A percentile compares a stretch with the other conserved stretches of the same genome.
Conservation (phyloP, 2,888 invertebrate genomes). For the Dinocampus coccinellae region DNA sequence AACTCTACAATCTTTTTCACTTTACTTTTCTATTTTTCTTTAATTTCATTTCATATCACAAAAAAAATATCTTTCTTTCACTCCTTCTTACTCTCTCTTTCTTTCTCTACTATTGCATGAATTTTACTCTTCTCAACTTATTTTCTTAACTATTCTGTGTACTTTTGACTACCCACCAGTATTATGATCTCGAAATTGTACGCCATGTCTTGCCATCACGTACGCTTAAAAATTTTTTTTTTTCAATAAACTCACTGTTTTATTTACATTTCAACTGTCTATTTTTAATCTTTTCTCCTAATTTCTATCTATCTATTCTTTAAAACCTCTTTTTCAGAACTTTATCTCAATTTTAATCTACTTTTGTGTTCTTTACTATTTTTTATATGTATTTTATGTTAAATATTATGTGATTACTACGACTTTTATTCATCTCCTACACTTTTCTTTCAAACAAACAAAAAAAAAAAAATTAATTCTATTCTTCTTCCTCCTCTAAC, state of each 20-base stretch:
- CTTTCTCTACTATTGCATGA: constrained; percentile 3
- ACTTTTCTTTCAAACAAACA: constrained; percentile 38
- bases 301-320: constrained; percentile 20
- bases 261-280: no score
- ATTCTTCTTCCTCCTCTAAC: neutral
- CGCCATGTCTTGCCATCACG: constrained; percentile 48
- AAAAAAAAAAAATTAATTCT: no score
- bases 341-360: constrained; percentile 9
- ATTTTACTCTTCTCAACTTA: neutral
- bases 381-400: neutral
- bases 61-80: constrained; percentile 12
- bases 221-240: constrained; percentile 32
- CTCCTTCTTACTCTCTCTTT: constrained; percentile 10
- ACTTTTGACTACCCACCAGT: constrained; percentile 50
- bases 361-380: neutral
- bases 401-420: constrained; percentile 8
- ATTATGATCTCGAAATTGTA: constrained; percentile 53
- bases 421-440: neutral
- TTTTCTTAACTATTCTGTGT: constrained; percentile 5
- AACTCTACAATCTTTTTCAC: constrained; percentile 1
- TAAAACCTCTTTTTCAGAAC: no score
- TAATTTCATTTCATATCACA: no score
- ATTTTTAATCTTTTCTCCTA: neutral
- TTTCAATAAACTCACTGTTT: constrained; percentile 3
- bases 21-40: no score